Evolutionary conservation across 2,797 vertebrate species (phyloP).

Genomic region (Lagorchestes hirsutus): DNA sequence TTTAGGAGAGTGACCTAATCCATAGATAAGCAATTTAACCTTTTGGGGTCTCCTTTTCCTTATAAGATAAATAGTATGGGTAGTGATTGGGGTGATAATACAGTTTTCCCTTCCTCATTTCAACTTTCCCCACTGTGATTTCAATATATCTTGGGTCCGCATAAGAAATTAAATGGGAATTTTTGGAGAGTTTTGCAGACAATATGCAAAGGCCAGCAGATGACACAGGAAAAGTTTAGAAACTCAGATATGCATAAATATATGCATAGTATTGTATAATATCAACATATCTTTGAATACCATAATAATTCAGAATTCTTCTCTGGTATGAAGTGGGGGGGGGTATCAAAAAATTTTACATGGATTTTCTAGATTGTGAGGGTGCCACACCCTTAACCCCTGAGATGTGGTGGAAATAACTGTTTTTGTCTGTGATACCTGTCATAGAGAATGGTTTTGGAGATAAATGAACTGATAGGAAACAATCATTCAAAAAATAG

Average conservation of each 20-base stretch:
- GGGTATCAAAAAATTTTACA: not conserved
- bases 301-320: not conserved
- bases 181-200: not conserved
- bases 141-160: not conserved
- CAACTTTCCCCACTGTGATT: not conserved
- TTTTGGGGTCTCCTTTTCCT: not conserved
- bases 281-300: not conserved
- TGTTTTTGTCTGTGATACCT: not conserved
- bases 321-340: not conserved
- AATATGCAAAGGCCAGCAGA: not conserved
- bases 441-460: not conserved
- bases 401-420: not conserved
- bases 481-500: not conserved
- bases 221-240: not conserved
- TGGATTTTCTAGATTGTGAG: not conserved
- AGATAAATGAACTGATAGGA: not conserved
- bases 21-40: not conserved
- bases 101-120: not conserved
- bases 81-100: not conserved
- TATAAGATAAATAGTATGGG: not conserved
- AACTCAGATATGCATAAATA: not conserved
- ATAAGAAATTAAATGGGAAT: not conserved
- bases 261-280: not conserved
- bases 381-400: not conserved
- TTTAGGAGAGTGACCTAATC: not conserved